Evolutionary conservation across 92 coral and sea anemone genomes (phyloP), one percentile per base, ranked within the genome.

Genomic region (Bergia puertoricense): DNA sequence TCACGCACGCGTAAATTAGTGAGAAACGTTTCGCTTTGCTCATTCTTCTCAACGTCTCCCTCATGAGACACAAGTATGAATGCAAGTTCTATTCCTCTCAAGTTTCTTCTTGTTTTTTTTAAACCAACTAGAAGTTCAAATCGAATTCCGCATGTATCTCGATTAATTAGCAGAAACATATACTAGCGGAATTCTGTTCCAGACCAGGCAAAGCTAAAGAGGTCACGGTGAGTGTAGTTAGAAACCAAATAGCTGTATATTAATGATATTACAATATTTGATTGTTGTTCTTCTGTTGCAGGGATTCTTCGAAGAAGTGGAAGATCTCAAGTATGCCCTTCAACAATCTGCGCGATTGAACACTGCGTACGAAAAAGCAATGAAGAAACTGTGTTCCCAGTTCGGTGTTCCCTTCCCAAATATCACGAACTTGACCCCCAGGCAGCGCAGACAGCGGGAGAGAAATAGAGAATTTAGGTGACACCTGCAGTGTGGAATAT

Each of bases 231-330:
- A 54, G 10, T 46, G 36, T 36, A 6, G n/a, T 69, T 20, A 3
- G 67, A 18, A 13, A 65, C 20, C 15, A 30, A 15, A 1, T 0
- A 15, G 23, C 14, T n/a, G n/a, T n/a, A n/a, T n/a, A n/a, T n/a
- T n/a, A n/a, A n/a, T n/a, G n/a, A n/a, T n/a, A n/a, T n/a, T n/a
- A n/a, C n/a, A 38, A 43, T 2, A 81, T 9, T 8, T 6, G 20
- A 6, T 23, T 20, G 20, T 76, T 30, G 20, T n/a, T 20, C 22
- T 40, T 75, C 10, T 57, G 48, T 80, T 81, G 15, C 80, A 95
- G 98, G 98, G 98, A 15, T 95, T 95, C 91, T 95, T 95, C 89
- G 98, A 95, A 81, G 98, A 95, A 73, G 86, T 95, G 59, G 98
- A 95, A 76, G 98, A 95, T 85, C 89, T 95, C 43, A 95, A 95